phyloP scores from a whole-genome alignment of 2,113 vertebrate genomes.

The Oncorhynchus mykiss region DNA sequence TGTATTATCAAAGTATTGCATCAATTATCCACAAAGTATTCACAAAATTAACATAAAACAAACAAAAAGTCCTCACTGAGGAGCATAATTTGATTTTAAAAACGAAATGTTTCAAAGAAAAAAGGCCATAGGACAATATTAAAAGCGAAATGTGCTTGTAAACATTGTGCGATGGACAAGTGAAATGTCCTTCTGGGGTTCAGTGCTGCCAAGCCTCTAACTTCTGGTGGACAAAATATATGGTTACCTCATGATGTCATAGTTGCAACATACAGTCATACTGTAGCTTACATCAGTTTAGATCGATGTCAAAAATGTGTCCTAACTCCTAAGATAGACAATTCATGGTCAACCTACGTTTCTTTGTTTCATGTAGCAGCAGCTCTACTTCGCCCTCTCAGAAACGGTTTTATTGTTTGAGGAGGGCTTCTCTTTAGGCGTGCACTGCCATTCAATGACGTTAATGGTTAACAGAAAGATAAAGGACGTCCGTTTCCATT shows the following conservation, averaged over 20 bases:
- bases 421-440: neutral
- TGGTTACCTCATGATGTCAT: neutral
- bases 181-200: neutral
- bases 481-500: neutral
- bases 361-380: neutral
- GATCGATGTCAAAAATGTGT: too few species aligned
- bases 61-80: neutral
- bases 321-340: neutral
- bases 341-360: too few species aligned
- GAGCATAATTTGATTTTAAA: neutral
- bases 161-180: neutral
- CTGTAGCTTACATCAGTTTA: neutral
- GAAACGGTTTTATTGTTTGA: neutral
- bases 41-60: neutral
- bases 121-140: neutral
- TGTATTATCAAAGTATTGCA: too few species aligned
- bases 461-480: neutral
- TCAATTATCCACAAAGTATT: neutral
- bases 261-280: neutral
- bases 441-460: neutral
- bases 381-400: neutral
- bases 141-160: neutral
- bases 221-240: neutral
- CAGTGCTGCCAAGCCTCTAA: neutral
- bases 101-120: neutral